Percentiles rank a stretch among this genome's conserved stretches.
phyloP scores from a whole-genome alignment of 2,888 invertebrate genomes.

The Epinotia ramella region DNA sequence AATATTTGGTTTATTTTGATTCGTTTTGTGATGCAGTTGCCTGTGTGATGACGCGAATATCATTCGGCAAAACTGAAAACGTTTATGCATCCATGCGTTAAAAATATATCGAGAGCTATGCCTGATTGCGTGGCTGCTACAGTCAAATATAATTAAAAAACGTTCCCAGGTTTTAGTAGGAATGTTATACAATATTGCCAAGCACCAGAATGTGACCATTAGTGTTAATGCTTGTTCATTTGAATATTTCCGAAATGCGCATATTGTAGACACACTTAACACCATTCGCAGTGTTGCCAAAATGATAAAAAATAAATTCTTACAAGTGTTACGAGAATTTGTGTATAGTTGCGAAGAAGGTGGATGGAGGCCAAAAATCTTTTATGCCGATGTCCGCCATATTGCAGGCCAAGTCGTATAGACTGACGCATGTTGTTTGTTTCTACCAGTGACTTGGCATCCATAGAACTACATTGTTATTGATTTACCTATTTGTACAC shows the following conservation, averaged over 20 bases:
- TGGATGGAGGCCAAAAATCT: slow-evolving; percentile 35
- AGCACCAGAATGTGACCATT: slow-evolving; percentile 4
- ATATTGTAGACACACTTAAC: slow-evolving; percentile 6
- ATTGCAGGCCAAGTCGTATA: slow-evolving; percentile 35
- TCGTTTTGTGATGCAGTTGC: slow-evolving; percentile 31
- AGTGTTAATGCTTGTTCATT: not conserved
- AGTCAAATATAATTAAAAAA: not conserved
- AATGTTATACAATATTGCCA: not conserved
- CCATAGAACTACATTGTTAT: too few relatives aligned
- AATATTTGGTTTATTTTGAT: slow-evolving; percentile 53
- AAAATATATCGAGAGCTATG: not conserved
- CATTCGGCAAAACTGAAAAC: slow-evolving; percentile 7
- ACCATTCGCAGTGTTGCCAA: slow-evolving; percentile 27
- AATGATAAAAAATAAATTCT: slow-evolving; percentile 28
- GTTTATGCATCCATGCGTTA: not conserved
- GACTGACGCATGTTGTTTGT: slow-evolving; percentile 41
- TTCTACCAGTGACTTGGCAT: not conserved
- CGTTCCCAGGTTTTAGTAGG: not conserved
- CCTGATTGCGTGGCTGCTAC: not conserved
- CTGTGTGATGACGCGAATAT: slow-evolving; percentile 5
- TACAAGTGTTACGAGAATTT: slow-evolving; percentile 20
- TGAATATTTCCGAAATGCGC: slow-evolving; percentile 14
- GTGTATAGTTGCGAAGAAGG: slow-evolving; percentile 16
- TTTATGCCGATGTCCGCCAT: slow-evolving; percentile 31
- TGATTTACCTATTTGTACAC: too few relatives aligned